phyloP scores from a whole-genome alignment of 2,888 invertebrate species.

The Reticulitermes lucifugus region DNA sequence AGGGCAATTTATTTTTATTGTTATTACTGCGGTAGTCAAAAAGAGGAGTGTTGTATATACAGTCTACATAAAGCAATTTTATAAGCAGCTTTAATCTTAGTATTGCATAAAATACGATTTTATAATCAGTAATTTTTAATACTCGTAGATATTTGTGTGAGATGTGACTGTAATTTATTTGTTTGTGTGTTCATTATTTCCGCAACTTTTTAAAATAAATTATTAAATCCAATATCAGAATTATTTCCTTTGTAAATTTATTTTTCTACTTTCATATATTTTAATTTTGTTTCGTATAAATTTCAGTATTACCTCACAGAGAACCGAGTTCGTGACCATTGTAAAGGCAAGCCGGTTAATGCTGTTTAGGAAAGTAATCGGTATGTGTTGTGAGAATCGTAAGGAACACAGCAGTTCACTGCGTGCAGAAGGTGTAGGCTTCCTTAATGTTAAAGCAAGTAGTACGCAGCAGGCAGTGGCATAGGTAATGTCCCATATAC shows the following conservation, averaged over 20 bases:
- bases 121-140: not conserved
- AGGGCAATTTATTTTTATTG: not conserved
- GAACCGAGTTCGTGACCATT: no score
- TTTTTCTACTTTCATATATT: no score
- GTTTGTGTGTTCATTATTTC: not conserved
- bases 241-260: not conserved
- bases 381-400: no score
- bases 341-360: no score
- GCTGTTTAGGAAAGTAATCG: no score
- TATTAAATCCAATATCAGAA: not conserved
- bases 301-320: no score
- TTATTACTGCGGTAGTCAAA: not conserved
- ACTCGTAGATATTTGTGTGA: conserved; percentile 40
- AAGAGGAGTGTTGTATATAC: not conserved
- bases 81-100: not conserved
- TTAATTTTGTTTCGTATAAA: no score
- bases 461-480: no score
- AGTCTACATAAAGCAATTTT: not conserved
- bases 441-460: no score
- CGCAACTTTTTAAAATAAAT: not conserved
- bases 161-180: conserved; percentile 32
- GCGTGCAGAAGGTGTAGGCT: no score
- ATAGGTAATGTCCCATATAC: no score
- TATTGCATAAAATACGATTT: not conserved
- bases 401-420: no score